Conservation (phyloP, 2,113 vertebrate species). For the Muscicapa adusta region DNA sequence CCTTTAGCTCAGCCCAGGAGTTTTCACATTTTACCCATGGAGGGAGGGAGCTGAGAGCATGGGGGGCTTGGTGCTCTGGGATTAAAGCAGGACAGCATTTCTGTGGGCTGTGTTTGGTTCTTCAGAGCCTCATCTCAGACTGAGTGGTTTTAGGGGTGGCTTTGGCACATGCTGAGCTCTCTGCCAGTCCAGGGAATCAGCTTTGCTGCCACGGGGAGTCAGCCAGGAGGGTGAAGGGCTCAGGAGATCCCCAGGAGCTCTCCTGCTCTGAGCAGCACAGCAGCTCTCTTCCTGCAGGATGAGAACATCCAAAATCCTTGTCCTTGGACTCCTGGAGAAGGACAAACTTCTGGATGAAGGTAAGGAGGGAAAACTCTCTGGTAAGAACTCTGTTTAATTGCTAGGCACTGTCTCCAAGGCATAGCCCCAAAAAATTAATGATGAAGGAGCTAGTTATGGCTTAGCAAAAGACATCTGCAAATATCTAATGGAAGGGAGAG, state of each 20-base stretch:
- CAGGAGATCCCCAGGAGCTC: neutral
- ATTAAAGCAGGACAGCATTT: neutral
- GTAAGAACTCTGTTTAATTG: neutral
- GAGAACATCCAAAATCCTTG: neutral
- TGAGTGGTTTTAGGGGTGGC: neutral
- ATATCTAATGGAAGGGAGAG: neutral
- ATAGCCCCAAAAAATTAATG: neutral
- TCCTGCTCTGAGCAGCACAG: neutral
- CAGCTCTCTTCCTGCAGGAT: neutral
- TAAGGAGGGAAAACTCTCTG: neutral
- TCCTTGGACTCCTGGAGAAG: neutral
- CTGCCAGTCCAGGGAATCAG: neutral
- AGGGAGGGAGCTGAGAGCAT: accelerated
- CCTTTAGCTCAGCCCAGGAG: neutral
- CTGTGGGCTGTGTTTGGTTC: neutral
- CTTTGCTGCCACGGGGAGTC: neutral
- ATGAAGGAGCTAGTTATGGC: neutral
- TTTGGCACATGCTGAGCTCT: neutral
- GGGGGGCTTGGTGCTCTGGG: neutral
- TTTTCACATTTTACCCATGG: neutral
- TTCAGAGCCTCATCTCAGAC: neutral
- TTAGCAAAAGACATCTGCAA: neutral
- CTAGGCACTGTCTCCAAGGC: neutral
- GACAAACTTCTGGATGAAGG: neutral
- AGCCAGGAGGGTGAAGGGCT: neutral